A percentile compares a stretch with the other conserved stretches of the same genome.
Conservation (phyloP, 2,113 vertebrate species). For the Piprites chloris region DNA sequence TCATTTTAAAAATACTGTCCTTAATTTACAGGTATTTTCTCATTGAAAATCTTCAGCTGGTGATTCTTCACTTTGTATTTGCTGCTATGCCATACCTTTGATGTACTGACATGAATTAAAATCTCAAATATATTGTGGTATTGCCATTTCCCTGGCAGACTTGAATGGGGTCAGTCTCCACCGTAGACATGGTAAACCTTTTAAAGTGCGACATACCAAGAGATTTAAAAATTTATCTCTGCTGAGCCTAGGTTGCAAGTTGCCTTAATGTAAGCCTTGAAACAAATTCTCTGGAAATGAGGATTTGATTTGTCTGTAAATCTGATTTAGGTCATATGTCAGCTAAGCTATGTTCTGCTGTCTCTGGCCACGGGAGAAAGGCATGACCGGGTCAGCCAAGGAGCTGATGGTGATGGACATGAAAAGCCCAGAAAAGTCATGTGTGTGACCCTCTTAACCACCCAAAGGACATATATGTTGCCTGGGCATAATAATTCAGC, state of each 20-base stretch:
- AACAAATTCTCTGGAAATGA: constrained; percentile 9
- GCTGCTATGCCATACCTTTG: background rate
- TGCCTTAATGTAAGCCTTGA: constrained; percentile 38
- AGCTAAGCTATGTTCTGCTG: constrained; percentile 3
- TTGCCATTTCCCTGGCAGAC: background rate
- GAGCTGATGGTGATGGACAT: background rate
- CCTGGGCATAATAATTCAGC: background rate
- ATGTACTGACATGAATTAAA: background rate
- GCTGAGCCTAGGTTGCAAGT: background rate
- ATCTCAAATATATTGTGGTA: background rate
- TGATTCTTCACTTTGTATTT: background rate
- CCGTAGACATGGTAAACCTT: background rate
- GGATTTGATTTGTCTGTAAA: constrained; percentile 49
- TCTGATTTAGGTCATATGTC: constrained; percentile 52
- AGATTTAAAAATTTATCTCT: constrained; percentile 6
- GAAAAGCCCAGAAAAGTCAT: background rate
- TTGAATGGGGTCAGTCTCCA: background rate
- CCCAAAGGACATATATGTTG: background rate
- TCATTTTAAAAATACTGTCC: background rate
- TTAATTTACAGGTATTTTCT: background rate
- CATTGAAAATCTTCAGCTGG: background rate
- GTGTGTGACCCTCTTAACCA: background rate
- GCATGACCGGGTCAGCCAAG: background rate
- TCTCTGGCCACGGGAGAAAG: background rate
- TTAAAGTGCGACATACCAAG: background rate